phyloP scores from a whole-genome alignment of 2,888 invertebrate genomes.

The Loripinus fragilis region DNA sequence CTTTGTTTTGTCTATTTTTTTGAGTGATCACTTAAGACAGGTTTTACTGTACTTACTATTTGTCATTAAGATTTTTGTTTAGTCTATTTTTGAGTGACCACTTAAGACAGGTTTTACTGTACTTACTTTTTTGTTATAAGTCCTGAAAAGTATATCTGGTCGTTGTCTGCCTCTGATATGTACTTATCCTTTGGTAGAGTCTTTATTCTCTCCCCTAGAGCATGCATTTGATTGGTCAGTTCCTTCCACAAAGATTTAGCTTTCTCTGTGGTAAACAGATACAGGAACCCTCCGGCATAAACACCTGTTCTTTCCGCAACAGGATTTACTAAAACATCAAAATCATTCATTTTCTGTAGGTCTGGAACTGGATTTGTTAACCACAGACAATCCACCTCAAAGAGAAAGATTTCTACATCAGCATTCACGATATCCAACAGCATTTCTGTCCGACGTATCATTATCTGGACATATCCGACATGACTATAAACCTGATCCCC shows the following conservation, averaged over 20 bases:
- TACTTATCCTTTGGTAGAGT: conserved; percentile 34
- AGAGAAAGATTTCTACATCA: conserved; percentile 64
- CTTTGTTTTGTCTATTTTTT: too few species aligned
- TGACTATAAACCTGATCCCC: conserved; percentile 69
- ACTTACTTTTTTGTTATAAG: conserved; percentile 55
- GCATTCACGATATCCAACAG: conserved; percentile 55
- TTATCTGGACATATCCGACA: conserved; percentile 70
- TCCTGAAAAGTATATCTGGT: conserved; percentile 65
- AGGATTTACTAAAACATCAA: conserved; percentile 64
- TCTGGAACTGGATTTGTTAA: conserved; percentile 67
- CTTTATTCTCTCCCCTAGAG: conserved; percentile 56
- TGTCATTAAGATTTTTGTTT: too few species aligned
- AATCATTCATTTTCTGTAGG: conserved; percentile 41
- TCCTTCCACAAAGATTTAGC: conserved; percentile 63
- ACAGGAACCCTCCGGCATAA: conserved; percentile 69
- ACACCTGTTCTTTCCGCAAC: conserved; percentile 49
- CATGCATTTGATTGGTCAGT: conserved; percentile 58
- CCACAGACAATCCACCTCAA: conserved; percentile 75
- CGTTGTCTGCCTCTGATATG: conserved; percentile 67
- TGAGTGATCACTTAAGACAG: too few species aligned
- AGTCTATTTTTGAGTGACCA: too few species aligned
- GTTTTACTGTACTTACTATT: too few species aligned
- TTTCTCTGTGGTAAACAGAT: conserved; percentile 59
- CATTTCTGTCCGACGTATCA: conserved; percentile 66
- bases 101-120: too few species aligned